Evolutionary conservation across 2,888 invertebrate genomes (phyloP).

Genomic region (Taenaris catops): DNA sequence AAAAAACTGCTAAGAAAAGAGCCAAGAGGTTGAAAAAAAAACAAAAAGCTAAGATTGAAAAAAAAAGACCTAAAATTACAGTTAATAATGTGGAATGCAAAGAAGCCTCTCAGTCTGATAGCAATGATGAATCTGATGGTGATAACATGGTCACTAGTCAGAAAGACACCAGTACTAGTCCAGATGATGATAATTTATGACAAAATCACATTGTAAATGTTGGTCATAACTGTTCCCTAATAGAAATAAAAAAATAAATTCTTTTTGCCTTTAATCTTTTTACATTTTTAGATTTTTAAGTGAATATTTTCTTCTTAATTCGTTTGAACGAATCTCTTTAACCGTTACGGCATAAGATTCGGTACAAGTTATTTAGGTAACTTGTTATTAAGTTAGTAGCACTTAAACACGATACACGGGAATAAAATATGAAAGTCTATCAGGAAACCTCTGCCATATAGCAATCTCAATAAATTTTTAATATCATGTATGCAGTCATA

Average conservation of each 20-base stretch:
- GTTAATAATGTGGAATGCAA: slow-evolving; percentile 27
- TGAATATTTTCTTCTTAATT: background rate
- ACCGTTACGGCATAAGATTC: slow-evolving; percentile 3
- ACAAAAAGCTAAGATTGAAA: slow-evolving; percentile 55
- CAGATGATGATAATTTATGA: too few species aligned
- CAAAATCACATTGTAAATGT: too few species aligned
- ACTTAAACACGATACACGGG: slow-evolving; percentile 6
- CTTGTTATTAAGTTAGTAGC: slow-evolving; percentile 5
- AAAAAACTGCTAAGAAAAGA: slow-evolving; percentile 93
- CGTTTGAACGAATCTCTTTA: slow-evolving; percentile 5
- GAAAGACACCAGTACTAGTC: too few species aligned
- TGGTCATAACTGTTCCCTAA: too few species aligned
- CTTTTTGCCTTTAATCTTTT: too few species aligned
- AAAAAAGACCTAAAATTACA: slow-evolving; percentile 56
- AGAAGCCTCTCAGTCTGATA: slow-evolving; percentile 47
- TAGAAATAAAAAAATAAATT: too few species aligned
- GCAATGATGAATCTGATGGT: slow-evolving; percentile 28
- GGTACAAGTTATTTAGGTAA: slow-evolving; percentile 9
- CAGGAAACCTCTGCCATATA: slow-evolving; percentile 7
- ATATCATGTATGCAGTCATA: slow-evolving; percentile 4
- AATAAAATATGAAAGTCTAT: slow-evolving; percentile 1
- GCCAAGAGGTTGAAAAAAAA: slow-evolving; percentile 92
- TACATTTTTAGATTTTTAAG: too few species aligned
- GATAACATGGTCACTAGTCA: too few species aligned
- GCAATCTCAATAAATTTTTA: slow-evolving; percentile 1